Conservation (phyloP, 1,140 invertebrate species). For the Fopius arisanus region DNA sequence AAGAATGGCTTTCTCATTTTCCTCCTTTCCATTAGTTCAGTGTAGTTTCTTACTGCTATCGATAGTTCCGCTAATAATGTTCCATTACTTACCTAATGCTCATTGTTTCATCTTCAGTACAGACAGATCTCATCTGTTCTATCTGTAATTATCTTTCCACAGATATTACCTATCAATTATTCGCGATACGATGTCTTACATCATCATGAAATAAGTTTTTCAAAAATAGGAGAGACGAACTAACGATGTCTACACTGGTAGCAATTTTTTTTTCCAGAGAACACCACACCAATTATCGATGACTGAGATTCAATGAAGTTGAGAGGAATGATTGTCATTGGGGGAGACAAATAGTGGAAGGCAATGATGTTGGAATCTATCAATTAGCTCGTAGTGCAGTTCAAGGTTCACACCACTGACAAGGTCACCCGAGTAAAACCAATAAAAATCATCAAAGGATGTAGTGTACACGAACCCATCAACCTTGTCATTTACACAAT, state of each 20-base stretch:
- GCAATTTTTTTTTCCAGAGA: too few relatives aligned
- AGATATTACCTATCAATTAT: background rate
- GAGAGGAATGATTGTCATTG: background rate
- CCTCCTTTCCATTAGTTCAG: too few relatives aligned
- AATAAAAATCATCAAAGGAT: background rate
- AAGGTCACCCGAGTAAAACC: background rate
- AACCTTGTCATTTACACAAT: conserved; percentile 26
- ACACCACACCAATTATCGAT: background rate
- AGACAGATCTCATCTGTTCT: background rate
- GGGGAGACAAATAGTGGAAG: background rate
- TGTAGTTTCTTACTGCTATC: too few relatives aligned
- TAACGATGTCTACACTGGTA: too few relatives aligned
- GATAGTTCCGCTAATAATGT: background rate
- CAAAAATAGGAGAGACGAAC: too few relatives aligned
- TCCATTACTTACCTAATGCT: background rate
- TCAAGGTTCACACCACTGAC: background rate
- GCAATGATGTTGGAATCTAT: background rate
- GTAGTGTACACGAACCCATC: conserved; percentile 10
- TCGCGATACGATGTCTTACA: background rate
- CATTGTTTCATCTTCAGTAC: background rate
- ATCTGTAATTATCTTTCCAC: background rate
- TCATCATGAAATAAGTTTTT: background rate
- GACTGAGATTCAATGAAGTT: background rate
- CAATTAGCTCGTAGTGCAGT: background rate
- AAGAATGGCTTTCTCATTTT: too few relatives aligned